phyloP scores from a whole-genome alignment of 2,888 invertebrate species.

The Thyatira batis region DNA sequence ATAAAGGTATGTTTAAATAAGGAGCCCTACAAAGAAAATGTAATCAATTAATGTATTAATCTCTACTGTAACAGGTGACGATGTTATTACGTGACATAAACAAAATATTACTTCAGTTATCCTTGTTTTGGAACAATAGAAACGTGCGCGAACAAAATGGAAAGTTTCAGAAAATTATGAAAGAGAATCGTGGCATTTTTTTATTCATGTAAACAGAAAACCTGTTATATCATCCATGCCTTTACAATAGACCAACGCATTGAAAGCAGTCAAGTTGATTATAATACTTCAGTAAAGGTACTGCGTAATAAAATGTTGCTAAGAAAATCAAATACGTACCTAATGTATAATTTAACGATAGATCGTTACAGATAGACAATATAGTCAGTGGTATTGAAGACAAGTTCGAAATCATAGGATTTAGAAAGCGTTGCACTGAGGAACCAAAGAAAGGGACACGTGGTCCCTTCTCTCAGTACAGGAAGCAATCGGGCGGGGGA shows the following conservation, averaged over 20 bases:
- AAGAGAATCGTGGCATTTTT: not conserved
- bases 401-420: too few species aligned
- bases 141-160: not conserved
- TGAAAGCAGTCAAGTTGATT: not conserved
- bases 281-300: too few species aligned
- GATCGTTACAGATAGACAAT: too few species aligned
- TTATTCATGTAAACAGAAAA: not conserved
- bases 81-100: not conserved
- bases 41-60: too few species aligned
- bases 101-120: not conserved
- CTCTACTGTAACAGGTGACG: too few species aligned
- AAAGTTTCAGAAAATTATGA: not conserved
- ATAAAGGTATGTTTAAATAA: too few species aligned
- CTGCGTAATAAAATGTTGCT: too few species aligned
- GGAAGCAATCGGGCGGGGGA: conserved; percentile 58
- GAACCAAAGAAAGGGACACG: conserved; percentile 44
- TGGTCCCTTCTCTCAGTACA: conserved; percentile 46
- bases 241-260: not conserved
- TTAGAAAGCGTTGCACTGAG: not conserved
- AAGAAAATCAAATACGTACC: too few species aligned
- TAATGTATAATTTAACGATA: too few species aligned
- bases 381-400: too few species aligned
- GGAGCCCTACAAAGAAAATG: too few species aligned
- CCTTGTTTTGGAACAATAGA: not conserved
- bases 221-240: not conserved